Evolutionary conservation across 1,140 invertebrate genomes (phyloP).

Genomic region (Eufriesea mexicana): DNA sequence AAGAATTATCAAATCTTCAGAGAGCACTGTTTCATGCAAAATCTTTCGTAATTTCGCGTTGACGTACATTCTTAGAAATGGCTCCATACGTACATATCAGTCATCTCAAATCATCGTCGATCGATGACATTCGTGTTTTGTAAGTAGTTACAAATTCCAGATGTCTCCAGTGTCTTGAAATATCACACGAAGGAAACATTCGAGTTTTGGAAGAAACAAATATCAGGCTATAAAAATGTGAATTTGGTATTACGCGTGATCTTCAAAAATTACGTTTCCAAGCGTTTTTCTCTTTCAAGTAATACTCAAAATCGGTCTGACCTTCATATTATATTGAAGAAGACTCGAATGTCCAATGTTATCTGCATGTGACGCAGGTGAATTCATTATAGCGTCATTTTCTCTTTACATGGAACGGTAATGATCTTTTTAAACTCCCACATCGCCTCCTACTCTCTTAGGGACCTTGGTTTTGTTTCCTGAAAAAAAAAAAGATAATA

Average conservation of each 20-base stretch:
- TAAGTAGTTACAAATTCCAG: not conserved
- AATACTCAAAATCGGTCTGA: not conserved
- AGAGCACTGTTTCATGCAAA: constrained; percentile 5
- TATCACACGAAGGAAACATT: not conserved
- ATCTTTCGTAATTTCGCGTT: constrained; percentile 35
- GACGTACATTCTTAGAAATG: constrained; percentile 38
- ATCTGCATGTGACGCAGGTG: not conserved
- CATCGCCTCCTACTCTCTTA: constrained; percentile 15
- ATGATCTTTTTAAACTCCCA: not conserved
- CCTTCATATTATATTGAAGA: not conserved
- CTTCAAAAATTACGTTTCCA: not conserved
- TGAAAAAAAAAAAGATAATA: not conserved
- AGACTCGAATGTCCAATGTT: not conserved
- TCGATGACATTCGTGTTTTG: constrained; percentile 4
- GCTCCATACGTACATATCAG: constrained; percentile 10
- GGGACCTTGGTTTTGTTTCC: constrained; percentile 17
- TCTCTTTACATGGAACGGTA: not conserved
- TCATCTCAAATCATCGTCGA: constrained; percentile 24
- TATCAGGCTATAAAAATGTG: not conserved
- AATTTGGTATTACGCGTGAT: not conserved
- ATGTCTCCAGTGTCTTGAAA: not conserved
- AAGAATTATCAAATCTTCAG: constrained; percentile 7
- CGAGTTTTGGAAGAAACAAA: not conserved
- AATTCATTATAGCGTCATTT: constrained; percentile 3
- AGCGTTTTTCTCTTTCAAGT: not conserved